Evolutionary conservation across 2,888 invertebrate species (phyloP).

Genomic region (Autographa gamma): DNA sequence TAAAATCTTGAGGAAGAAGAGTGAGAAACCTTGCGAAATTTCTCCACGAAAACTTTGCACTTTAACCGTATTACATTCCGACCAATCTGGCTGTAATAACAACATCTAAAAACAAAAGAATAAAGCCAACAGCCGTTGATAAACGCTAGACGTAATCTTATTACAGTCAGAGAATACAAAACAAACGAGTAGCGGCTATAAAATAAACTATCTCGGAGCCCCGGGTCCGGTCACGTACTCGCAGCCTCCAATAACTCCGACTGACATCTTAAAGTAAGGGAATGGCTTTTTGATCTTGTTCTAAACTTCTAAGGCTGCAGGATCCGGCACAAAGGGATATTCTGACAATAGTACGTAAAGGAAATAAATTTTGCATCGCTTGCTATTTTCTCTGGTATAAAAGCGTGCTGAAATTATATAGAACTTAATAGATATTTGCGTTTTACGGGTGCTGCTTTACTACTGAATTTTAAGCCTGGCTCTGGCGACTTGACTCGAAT

Average conservation of each 20-base stretch:
- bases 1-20: no score
- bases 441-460: neutral
- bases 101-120: slow-evolving; percentile 17
- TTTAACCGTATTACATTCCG: neutral
- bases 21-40: no score
- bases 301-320: slow-evolving; percentile 61
- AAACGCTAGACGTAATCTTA: slow-evolving; percentile 52
- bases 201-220: slow-evolving; percentile 68
- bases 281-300: slow-evolving; percentile 82
- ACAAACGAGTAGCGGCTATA: slow-evolving; percentile 60
- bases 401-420: neutral
- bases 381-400: slow-evolving; percentile 32
- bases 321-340: slow-evolving; percentile 56
- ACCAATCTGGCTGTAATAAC: slow-evolving; percentile 7
- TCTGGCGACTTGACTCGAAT: neutral
- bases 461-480: neutral
- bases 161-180: slow-evolving; percentile 49
- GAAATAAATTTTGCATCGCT: slow-evolving; percentile 38
- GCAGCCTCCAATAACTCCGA: slow-evolving; percentile 75
- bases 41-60: neutral
- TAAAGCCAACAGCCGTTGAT: slow-evolving; percentile 45
- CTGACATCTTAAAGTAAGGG: slow-evolving; percentile 79
- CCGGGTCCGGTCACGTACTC: slow-evolving; percentile 78
- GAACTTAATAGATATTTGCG: neutral
- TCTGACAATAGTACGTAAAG: slow-evolving; percentile 34